Percentiles rank a stretch among this genome's conserved stretches.
phyloP scores from a whole-genome alignment of 2,888 invertebrate species.

The Pollenia amentaria region DNA sequence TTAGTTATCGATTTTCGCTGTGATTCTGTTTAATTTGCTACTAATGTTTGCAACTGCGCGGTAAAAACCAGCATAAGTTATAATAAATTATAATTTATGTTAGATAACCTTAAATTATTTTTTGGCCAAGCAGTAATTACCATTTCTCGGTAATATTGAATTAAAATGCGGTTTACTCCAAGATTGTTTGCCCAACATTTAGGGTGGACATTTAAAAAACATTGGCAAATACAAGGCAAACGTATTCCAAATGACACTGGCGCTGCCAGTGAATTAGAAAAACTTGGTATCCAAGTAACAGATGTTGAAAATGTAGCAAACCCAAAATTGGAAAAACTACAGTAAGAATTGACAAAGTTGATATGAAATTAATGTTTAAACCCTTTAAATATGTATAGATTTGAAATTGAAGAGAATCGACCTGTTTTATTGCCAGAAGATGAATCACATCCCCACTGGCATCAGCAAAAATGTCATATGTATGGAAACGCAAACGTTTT shows the following conservation, averaged over 20 bases:
- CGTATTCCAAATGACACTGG: slow-evolving; percentile 86
- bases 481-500: slow-evolving; percentile 88
- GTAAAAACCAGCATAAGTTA: too few species aligned
- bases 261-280: slow-evolving; percentile 86
- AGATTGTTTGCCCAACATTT: slow-evolving; percentile 89
- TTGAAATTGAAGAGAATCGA: slow-evolving; percentile 71
- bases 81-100: neutral
- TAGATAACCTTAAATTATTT: slow-evolving; percentile 25
- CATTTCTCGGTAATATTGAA: neutral
- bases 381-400: slow-evolving; percentile 43
- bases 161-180: slow-evolving; percentile 88
- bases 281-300: slow-evolving; percentile 87
- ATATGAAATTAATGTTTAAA: neutral
- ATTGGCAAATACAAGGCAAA: slow-evolving; percentile 90
- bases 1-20: too few species aligned
- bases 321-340: slow-evolving; percentile 81
- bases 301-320: slow-evolving; percentile 87
- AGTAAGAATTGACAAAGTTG: slow-evolving; percentile 54
- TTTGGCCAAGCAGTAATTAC: neutral
- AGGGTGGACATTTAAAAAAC: slow-evolving; percentile 89
- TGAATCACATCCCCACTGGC: slow-evolving; percentile 88
- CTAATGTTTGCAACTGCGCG: neutral
- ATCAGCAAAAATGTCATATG: slow-evolving; percentile 87
- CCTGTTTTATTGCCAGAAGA: slow-evolving; percentile 84
- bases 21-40: too few species aligned